Evolutionary conservation across 2,113 vertebrate species (phyloP), one percentile per base, ranked within the genome.

Genomic region (Octodon degus): DNA sequence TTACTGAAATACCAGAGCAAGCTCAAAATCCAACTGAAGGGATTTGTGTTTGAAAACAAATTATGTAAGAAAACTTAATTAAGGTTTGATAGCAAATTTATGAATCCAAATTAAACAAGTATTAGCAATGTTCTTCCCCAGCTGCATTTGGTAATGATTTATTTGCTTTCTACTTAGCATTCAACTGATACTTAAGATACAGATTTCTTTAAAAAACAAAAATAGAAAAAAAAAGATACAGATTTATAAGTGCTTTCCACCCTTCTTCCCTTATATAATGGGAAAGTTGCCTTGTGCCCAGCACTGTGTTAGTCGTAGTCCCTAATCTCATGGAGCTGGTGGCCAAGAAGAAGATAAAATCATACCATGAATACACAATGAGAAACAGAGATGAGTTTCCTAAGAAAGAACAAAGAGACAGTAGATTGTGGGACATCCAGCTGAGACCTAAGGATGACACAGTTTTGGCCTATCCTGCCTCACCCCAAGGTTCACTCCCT

Each of bases 131-230:
- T 77, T 95, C 58, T 92, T 84, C 76, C 34, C 19, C 50, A 62
- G 55, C 10, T 84, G 63, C 58, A 85, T 90, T 40, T 72, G 60
- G 55, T 79, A 80, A 90, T 82, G 74, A 89, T 63, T 68, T 67
- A 50, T 84, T 82, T 96, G 63, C 90, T 94, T 77, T 74, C 43
- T 92, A 4, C 43, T 87, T 86, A 70, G 40, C 17, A 63, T 50
- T 86, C 34, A 30, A 30, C 60, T 60, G 79, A 32, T 53, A 76
- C 74, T 74, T 79, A 30, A 95, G 89, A 82, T 62, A 47, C 19
- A 86, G 8, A 47, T 17, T 79, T 37, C 43, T 43, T 43, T 43
- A 43, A 43, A 43, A 43, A 43, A 43, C 43, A 43, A 43, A 43
- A 43, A 43, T 43, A 43, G 43, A 43, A 43, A 43, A 43, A 43